Evolutionary conservation across 2,888 invertebrate species (phyloP).

Genomic region (Nudaria mundana): DNA sequence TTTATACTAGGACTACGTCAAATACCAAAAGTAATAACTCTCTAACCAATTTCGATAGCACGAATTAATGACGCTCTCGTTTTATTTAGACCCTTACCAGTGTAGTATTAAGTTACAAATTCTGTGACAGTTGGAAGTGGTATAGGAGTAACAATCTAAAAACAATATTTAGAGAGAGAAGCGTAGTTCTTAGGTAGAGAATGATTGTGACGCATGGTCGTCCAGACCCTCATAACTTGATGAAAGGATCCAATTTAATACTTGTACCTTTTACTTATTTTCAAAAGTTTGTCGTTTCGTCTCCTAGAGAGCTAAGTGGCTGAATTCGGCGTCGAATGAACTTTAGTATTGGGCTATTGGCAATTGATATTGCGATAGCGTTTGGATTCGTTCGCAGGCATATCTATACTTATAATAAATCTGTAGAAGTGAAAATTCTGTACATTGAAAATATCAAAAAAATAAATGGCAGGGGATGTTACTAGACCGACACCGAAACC

Average conservation of each 20-base stretch:
- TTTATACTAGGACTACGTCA: constrained; percentile 38
- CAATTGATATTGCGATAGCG: constrained; percentile 14
- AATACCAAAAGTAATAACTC: constrained; percentile 45
- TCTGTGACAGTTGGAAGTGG: constrained; percentile 21
- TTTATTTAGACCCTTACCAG: constrained; percentile 12
- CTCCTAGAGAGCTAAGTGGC: constrained; percentile 26
- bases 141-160: constrained; percentile 38
- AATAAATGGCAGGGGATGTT: too few relatives aligned
- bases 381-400: background rate
- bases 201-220: constrained; percentile 56
- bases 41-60: constrained; percentile 27
- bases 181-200: constrained; percentile 51
- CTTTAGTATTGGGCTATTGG: constrained; percentile 26
- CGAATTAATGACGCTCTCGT: constrained; percentile 15
- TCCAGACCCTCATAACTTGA: constrained; percentile 48
- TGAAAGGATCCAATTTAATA: constrained; percentile 41
- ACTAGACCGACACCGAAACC: too few relatives aligned
- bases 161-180: constrained; percentile 53
- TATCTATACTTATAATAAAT: too few relatives aligned
- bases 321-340: constrained; percentile 29
- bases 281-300: constrained; percentile 37
- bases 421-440: too few relatives aligned
- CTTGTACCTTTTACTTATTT: constrained; percentile 41
- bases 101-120: constrained; percentile 22
- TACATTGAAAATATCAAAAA: too few relatives aligned